Evolutionary conservation across 2,113 vertebrate species (phyloP), one percentile per base, ranked within the genome.

Genomic region (Leptocoma aspasia): DNA sequence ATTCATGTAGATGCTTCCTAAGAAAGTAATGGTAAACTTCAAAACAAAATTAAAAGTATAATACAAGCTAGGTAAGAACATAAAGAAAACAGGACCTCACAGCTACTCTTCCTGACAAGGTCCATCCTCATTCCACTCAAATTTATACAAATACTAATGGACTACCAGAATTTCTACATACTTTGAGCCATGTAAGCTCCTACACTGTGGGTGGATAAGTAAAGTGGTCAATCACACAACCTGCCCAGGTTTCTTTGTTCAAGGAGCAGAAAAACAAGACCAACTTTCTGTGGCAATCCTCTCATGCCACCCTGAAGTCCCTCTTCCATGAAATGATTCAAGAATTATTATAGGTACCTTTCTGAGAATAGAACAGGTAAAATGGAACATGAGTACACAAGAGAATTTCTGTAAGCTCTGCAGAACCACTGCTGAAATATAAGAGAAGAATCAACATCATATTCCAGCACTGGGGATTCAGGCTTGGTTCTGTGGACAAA

Each of bases 91-190:
- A 54, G 15, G 31, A 85, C n/a, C 20, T 60, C 52, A 54, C 14
- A 47, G 10, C 26, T 89, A 53, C 64, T 70, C 20, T 24, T 50
- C n/a, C 14, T 60, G 42, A 61, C 24, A 77, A 80, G n/a, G 42
- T 41, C 11, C 0, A 0, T 24, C 17, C 20, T 41, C 20, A 27
- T 53, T 83, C 33, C 47, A 66, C 31, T 42, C 39, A 19, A n/a
- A 61, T 78, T 28, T 61, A 81, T 26, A 41, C 7, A 59, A 54
- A 66, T 15, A 49, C 20, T 47, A 57, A 70, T 0, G 4, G 35
- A 89, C 23, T 41, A 73, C 13, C 23, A 70, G 18, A 61, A 86
- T 69, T 88, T 63, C 49, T 72, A 52, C 15, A 16, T 31, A 50
- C 35, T 80, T 72, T 2, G 21, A 81, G n/a, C 41, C 37, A 68